A percentile compares a stretch with the other conserved stretches of the same genome.
phyloP scores from a whole-genome alignment of 2,888 invertebrate genomes.

The Zygaena filipendulae region DNA sequence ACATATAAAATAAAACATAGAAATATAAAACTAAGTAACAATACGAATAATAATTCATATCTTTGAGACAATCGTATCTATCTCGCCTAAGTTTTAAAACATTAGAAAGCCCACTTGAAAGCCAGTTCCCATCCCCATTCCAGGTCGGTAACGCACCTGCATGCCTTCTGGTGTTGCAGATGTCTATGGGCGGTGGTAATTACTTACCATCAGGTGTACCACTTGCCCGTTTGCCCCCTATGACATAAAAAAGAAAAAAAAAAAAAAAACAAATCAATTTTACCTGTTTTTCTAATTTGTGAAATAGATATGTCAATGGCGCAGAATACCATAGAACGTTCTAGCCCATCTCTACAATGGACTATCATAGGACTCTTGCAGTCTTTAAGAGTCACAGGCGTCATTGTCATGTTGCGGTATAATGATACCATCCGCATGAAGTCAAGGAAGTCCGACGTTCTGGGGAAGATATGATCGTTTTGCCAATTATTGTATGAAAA shows the following conservation, averaged over 20 bases:
- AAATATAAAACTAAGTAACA: slow-evolving; percentile 3
- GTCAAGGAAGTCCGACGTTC: slow-evolving; percentile 3
- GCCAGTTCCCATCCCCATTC: no score
- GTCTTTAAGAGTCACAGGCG: slow-evolving; percentile 2
- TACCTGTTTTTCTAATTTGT: slow-evolving; percentile 1
- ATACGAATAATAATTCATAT: slow-evolving; percentile 2
- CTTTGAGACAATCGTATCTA: slow-evolving; percentile 1
- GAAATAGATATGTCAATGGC: slow-evolving; percentile 4
- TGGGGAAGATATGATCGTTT: slow-evolving; percentile 2
- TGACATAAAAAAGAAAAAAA: no score
- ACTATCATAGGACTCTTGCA: slow-evolving; percentile 7
- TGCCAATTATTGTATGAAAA: slow-evolving; percentile 7
- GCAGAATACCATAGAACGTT: slow-evolving; percentile 6
- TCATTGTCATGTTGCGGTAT: slow-evolving; percentile 1
- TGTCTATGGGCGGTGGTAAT: no score
- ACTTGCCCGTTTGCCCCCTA: no score
- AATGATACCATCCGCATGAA: slow-evolving; percentile 4
- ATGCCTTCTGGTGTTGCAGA: no score
- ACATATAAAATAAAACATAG: no score
- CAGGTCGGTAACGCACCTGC: no score
- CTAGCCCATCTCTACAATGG: slow-evolving; percentile 7
- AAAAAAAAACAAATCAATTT: no score
- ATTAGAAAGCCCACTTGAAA: slow-evolving; percentile 2
- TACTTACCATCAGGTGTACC: no score
- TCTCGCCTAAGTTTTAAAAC: slow-evolving; percentile 2